A percentile compares a stretch with the other conserved stretches of the same genome.
phyloP scores from a whole-genome alignment of 2,113 vertebrate species.

The Petaurus breviceps region DNA sequence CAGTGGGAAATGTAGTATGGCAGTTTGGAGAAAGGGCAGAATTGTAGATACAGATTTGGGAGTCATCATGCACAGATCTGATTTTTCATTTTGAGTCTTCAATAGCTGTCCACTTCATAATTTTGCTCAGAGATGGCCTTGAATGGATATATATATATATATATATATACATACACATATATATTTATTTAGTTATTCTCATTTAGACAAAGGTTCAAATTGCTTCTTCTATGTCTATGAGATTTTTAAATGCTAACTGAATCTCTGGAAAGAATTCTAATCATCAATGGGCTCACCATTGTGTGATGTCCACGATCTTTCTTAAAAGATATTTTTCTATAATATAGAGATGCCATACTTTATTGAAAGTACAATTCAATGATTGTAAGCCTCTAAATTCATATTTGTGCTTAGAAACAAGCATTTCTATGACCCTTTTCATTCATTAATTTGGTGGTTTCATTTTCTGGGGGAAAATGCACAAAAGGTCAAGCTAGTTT shows the following conservation, averaged over 20 bases:
- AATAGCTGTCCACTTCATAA: neutral
- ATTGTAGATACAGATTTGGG: neutral
- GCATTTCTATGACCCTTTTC: neutral
- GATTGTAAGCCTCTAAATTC: slow-evolving; percentile 1
- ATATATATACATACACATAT: no score
- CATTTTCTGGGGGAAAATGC: neutral
- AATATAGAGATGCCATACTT: neutral
- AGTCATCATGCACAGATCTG: neutral
- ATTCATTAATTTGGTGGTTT: neutral
- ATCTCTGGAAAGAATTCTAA: slow-evolving; percentile 7
- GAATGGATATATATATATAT: neutral
- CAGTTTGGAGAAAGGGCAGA: neutral
- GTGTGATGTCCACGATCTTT: neutral
- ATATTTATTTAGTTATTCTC: slow-evolving; percentile 3
- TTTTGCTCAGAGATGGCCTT: neutral
- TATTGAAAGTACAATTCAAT: neutral
- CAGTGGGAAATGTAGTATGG: neutral
- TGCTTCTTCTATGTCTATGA: slow-evolving; percentile 11
- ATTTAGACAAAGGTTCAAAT: neutral
- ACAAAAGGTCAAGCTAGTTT: neutral
- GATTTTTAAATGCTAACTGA: neutral
- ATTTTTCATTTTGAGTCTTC: neutral
- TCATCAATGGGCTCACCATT: neutral
- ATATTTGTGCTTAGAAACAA: neutral
- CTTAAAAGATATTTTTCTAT: neutral